phyloP scores from a whole-genome alignment of 2,888 invertebrate genomes.

The Spodoptera littoralis region DNA sequence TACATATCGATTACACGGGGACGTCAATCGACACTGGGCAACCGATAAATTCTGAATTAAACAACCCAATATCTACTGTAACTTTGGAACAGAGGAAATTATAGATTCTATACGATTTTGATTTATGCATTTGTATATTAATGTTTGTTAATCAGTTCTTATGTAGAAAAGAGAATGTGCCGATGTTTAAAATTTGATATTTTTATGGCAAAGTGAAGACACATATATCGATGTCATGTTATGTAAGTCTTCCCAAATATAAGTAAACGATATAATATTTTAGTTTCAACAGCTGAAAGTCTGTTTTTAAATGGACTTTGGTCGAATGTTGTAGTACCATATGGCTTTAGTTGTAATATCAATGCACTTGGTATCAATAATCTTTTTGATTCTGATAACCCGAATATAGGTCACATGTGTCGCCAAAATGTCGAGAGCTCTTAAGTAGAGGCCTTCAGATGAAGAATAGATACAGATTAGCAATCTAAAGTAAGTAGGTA shows the following conservation, averaged over 20 bases:
- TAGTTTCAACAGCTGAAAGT: background rate
- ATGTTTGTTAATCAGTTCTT: conserved; percentile 34
- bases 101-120: conserved; percentile 32
- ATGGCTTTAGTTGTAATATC: conserved; percentile 19
- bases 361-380: conserved; percentile 33
- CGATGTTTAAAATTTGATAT: conserved; percentile 8
- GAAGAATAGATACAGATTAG: conserved; percentile 13
- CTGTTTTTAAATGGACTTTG: background rate
- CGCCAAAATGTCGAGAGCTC: conserved; percentile 36
- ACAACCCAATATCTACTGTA: conserved; percentile 46
- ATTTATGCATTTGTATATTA: conserved; percentile 45
- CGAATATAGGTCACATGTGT: conserved; percentile 35
- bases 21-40: conserved; percentile 42
- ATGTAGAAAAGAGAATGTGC: conserved; percentile 14
- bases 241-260: conserved; percentile 1
- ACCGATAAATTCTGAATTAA: conserved; percentile 49
- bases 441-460: conserved; percentile 27
- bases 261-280: background rate
- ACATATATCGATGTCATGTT: background rate
- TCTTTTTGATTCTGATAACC: conserved; percentile 43
- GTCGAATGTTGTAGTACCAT: conserved; percentile 3
- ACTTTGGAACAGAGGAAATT: conserved; percentile 43
- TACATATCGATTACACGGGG: conserved; percentile 56
- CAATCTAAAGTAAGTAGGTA: conserved; percentile 4
- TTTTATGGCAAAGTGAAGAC: background rate